A percentile compares a stretch with the other conserved stretches of the same genome.
Conservation (phyloP, 2,797 vertebrate species). For the Discoglossus pictus region DNA sequence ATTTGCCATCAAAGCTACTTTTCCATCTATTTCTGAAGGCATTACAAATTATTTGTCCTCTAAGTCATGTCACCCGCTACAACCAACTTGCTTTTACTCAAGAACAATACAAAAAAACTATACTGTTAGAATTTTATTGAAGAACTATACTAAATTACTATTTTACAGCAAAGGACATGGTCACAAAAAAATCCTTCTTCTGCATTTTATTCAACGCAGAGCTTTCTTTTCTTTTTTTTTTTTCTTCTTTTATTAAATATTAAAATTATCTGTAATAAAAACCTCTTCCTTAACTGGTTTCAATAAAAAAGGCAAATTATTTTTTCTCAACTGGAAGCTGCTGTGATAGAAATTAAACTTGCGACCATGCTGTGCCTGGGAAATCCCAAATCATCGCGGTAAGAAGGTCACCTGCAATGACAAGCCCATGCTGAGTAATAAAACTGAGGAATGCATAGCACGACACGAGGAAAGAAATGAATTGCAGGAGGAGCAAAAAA, state of each 20-base stretch:
- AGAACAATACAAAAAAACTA: too few species aligned
- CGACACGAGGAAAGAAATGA: background rate
- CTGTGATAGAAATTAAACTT: slow-evolving; percentile 67
- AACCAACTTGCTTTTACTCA: too few species aligned
- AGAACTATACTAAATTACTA: too few species aligned
- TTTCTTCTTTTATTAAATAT: slow-evolving; percentile 14
- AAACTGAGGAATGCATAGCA: slow-evolving; percentile 24
- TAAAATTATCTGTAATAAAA: slow-evolving; percentile 51
- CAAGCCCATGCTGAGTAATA: slow-evolving; percentile 32
- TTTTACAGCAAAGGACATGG: slow-evolving; percentile 59
- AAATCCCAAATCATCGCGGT: slow-evolving; percentile 59
- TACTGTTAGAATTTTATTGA: too few species aligned
- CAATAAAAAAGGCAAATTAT: slow-evolving; percentile 56
- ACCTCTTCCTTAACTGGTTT: slow-evolving; percentile 40
- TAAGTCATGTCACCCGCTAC: too few species aligned
- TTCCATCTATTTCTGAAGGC: too few species aligned
- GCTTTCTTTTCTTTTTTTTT: slow-evolving; percentile 27
- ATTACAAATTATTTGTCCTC: too few species aligned
- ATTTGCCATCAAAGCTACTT: too few species aligned
- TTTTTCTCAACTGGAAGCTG: slow-evolving; percentile 59
- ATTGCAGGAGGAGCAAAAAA: slow-evolving; percentile 1
- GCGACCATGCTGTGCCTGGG: slow-evolving; percentile 64
- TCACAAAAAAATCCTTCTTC: too few species aligned
- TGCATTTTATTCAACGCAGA: slow-evolving; percentile 54
- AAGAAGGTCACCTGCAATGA: slow-evolving; percentile 53